A percentile compares a stretch with the other conserved stretches of the same genome.
These are phyloP conservation scores for Pelecanoides urinatrix DNA, from an alignment of 2,113 vertebrate species.

Conservation along the genomic window DNA sequence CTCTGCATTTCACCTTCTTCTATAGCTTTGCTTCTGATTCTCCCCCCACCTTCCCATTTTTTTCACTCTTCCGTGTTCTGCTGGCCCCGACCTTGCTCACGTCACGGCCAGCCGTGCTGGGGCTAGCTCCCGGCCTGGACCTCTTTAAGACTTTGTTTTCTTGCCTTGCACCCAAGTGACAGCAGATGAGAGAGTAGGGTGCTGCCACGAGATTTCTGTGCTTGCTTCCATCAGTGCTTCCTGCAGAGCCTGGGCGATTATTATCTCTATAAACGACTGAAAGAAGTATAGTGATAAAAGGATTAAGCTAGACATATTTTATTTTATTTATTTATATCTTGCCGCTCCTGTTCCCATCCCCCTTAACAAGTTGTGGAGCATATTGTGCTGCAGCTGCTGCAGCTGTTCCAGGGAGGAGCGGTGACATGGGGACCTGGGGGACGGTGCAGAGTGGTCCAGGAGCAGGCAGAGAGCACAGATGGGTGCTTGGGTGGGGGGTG, in stretches of 20 bases:
- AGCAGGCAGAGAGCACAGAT: not conserved
- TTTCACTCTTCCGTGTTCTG: not conserved
- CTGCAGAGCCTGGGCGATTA: not conserved
- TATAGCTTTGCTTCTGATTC: not conserved
- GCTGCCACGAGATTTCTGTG: not conserved
- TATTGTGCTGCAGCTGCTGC: slow-evolving; percentile 17
- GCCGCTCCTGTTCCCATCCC: not conserved
- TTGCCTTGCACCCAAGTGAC: not conserved
- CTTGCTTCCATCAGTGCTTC: slow-evolving; percentile 2
- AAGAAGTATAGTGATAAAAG: slow-evolving; percentile 58
- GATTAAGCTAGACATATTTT: slow-evolving; percentile 45
- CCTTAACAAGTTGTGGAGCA: not conserved
- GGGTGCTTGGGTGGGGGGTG: not conserved
- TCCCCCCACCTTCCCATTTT: not conserved
- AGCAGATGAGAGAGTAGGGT: not conserved
- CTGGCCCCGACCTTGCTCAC: not conserved
- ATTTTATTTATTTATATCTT: slow-evolving; percentile 50
- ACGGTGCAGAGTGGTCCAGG: not conserved
- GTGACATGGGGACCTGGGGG: not conserved
- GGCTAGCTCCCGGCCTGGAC: not conserved
- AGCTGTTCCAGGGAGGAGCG: not conserved
- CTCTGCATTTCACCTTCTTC: not conserved
- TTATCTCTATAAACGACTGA: slow-evolving; percentile 50
- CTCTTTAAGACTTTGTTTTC: not conserved
- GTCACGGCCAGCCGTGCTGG: not conserved